Evolutionary conservation across 37 sponge, comb jelly and placozoan genomes (phyloP), one percentile per base, ranked within the genome.

Genomic region (Chondrilla cf. caribensis): DNA sequence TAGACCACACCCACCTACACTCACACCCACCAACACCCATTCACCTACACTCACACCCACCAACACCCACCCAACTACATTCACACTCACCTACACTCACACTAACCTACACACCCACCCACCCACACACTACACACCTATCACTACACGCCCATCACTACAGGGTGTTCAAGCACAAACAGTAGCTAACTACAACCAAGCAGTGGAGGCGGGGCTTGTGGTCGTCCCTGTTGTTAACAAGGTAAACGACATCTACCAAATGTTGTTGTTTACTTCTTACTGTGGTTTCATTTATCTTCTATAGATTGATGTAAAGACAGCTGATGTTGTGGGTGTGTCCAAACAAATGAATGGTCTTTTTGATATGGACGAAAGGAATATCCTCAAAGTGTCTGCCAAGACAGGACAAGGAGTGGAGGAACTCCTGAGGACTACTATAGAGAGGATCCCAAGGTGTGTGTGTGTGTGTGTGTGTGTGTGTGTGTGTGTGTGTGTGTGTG

Each of bases 121-220:
- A 22, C 71, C 71, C 32, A 3, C 18, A n/a, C n/a, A n/a, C n/a
- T n/a, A n/a, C n/a, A n/a, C n/a, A n/a, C n/a, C n/a, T n/a, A n/a
- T n/a, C n/a, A n/a, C n/a, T n/a, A n/a, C n/a, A n/a, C n/a, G n/a
- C n/a, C n/a, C n/a, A 3, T 19, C 28, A 8, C 36, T 66, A 11
- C 77, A 94, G 92, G 98, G 98, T 60, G 90, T 98, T 2, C 96
- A 98, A 40, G 98, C 98, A 58, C 98, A 98, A 58, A 98, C 96
- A 29, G 96, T 98, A 25, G 89, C 94, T 55, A 95, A 95, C 54
- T 95, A 87, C 64, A 68, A 87, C 51, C 66, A 90, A 24, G 85
- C 98, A 25, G 70, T 77, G 57, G 96, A 95, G 24, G 86, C 89
- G 14, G 90, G 85, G 19, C 84, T 98, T 37, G 40, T 75, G 38